Evolutionary conservation across 2,888 invertebrate species (phyloP).

Genomic region (Orthosia gothica): DNA sequence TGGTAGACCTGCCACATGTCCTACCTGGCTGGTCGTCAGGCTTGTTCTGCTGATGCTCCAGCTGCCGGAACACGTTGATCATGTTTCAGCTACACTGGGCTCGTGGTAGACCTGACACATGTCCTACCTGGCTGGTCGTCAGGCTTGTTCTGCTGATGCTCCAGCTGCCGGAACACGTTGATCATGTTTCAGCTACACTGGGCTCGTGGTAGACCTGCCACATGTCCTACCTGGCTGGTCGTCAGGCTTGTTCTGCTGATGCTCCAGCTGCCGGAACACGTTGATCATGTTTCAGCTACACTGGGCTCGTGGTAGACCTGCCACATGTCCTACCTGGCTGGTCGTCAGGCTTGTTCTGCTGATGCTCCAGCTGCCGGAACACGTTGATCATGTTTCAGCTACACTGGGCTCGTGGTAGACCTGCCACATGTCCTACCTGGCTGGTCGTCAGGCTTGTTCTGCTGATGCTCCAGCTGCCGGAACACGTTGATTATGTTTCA

Average conservation of each 20-base stretch:
- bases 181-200: constrained; percentile 93
- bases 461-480: constrained; percentile 96
- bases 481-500: constrained; percentile 95
- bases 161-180: constrained; percentile 97
- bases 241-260: constrained; percentile 90
- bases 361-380: constrained; percentile 97
- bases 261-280: constrained; percentile 97
- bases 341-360: constrained; percentile 89
- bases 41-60: constrained; percentile 94
- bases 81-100: constrained; percentile 88
- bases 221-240: constrained; percentile 84
- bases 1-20: too few species aligned
- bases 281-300: constrained; percentile 94
- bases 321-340: constrained; percentile 80
- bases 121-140: constrained; percentile 87
- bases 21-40: constrained; percentile 89
- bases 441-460: constrained; percentile 88
- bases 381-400: constrained; percentile 96
- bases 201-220: too few species aligned
- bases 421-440: constrained; percentile 75
- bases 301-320: too few species aligned
- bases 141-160: constrained; percentile 92
- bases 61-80: constrained; percentile 97
- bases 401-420: too few species aligned
- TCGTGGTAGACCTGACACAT: too few species aligned